Evolutionary conservation across 2,113 vertebrate species (phyloP).

Genomic region (Cygnus atratus): DNA sequence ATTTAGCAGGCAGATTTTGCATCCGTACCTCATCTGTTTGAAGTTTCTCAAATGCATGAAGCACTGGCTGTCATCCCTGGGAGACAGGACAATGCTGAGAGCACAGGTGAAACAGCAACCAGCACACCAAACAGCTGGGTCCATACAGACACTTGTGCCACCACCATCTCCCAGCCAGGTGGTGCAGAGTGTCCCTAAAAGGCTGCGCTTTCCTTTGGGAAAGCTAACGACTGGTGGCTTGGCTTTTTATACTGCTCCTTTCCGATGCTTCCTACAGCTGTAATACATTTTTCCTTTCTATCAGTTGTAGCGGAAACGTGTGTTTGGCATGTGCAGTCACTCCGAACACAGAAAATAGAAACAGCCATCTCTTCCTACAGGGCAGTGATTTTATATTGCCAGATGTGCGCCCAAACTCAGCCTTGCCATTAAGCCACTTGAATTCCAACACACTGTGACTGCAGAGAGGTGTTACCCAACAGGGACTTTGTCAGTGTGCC

Average conservation of each 20-base stretch:
- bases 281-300: not conserved
- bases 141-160: fast-evolving
- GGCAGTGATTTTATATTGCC: not conserved
- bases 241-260: not conserved
- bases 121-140: fast-evolving
- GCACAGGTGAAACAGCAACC: not conserved
- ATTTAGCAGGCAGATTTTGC: not conserved
- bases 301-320: not conserved
- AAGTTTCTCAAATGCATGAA: not conserved
- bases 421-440: not conserved
- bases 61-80: not conserved
- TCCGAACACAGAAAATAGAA: not conserved
- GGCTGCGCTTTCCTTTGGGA: not conserved
- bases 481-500: not conserved
- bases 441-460: not conserved
- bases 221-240: fast-evolving
- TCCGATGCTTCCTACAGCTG: fast-evolving
- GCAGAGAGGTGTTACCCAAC: not conserved
- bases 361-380: not conserved
- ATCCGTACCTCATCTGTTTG: not conserved
- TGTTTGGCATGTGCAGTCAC: not conserved
- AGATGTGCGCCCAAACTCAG: slow-evolving; percentile 11
- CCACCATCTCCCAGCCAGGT: not conserved
- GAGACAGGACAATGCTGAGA: not conserved
- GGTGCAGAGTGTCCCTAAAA: not conserved